Evolutionary conservation across 2,797 vertebrate genomes (phyloP), one percentile per base, ranked within the genome.

Genomic region (Glossophaga mutica): DNA sequence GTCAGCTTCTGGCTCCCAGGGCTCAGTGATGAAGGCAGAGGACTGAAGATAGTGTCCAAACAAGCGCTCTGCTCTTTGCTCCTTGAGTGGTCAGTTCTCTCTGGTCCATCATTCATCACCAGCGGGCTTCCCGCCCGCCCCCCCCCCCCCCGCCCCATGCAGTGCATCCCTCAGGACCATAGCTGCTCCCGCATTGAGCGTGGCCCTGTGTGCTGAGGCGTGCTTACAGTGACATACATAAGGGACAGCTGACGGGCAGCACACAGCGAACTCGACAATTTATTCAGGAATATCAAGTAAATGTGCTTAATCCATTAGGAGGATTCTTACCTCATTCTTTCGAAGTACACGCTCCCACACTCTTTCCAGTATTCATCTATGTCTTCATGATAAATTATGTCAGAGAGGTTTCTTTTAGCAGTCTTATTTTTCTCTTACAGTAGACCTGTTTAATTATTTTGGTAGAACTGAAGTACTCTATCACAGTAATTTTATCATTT

Each of bases 321-420:
- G 81, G 84, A 50, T 24, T 57, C 78, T 96, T 76, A 65, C 32
- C 8, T 89, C 32, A 46, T 50, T 91, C 26, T 77, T 92, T 59
- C 59, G 24, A 90, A 68, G 39, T 71, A 15, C 22, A 82, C 32
- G 37, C 32, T 59, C 26, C 83, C 44, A 50, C 8, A 62, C 0
- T 10, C 79, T 46, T 70, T 44, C 22, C 26, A 85, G 11, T 32
- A 82, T 86, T 65, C 14, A 62, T 42, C 32, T 83, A 2, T 70
- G 12, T 74, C 44, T 96, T 91, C 14, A 52, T 84, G 79, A 93
- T 52, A 55, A 76, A 92, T 76, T 71, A 34, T 18, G 76, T 46
- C 21, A 87, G 34, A 22, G 4, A 34, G 59, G 5, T 16, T 42
- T 55, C 39, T 74, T 93, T 93, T 46, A 57, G 37, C 3, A 88